Evolutionary conservation across 2,888 invertebrate species (phyloP).

Genomic region (Metacarcinus magister): DNA sequence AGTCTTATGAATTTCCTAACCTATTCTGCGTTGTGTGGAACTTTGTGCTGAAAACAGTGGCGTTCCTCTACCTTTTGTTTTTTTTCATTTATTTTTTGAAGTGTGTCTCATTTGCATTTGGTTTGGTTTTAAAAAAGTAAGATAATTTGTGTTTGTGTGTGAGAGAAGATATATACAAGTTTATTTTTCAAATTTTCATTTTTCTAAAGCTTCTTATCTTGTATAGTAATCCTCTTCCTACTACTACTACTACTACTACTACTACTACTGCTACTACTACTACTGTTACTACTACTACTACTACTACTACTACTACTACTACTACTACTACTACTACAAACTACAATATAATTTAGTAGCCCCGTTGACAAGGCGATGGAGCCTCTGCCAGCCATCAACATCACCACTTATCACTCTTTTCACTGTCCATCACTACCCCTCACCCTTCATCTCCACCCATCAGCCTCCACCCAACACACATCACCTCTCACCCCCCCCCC

Average conservation of each 20-base stretch:
- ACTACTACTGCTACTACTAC: background rate
- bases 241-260: background rate
- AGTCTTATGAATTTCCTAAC: too few species aligned
- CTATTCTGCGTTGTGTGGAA: too few species aligned
- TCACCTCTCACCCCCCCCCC: background rate
- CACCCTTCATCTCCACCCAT: background rate
- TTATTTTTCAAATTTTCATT: too few species aligned
- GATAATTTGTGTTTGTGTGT: too few species aligned
- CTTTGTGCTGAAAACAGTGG: too few species aligned
- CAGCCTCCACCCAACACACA: background rate
- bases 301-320: background rate
- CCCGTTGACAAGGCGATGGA: background rate
- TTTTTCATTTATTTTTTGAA: too few species aligned
- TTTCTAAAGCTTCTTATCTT: too few species aligned
- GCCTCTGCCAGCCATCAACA: background rate
- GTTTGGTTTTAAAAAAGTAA: too few species aligned
- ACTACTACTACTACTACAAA: background rate
- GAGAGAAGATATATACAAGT: too few species aligned
- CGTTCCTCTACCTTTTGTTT: too few species aligned
- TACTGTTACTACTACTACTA: background rate
- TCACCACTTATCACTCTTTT: background rate
- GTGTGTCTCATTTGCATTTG: too few species aligned
- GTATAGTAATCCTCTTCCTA: background rate
- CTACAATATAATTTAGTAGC: background rate
- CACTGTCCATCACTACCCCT: background rate